These are phyloP conservation scores for Eurytoma californica DNA, from an alignment of 2,888 invertebrate species.

Conservation along the genomic window DNA sequence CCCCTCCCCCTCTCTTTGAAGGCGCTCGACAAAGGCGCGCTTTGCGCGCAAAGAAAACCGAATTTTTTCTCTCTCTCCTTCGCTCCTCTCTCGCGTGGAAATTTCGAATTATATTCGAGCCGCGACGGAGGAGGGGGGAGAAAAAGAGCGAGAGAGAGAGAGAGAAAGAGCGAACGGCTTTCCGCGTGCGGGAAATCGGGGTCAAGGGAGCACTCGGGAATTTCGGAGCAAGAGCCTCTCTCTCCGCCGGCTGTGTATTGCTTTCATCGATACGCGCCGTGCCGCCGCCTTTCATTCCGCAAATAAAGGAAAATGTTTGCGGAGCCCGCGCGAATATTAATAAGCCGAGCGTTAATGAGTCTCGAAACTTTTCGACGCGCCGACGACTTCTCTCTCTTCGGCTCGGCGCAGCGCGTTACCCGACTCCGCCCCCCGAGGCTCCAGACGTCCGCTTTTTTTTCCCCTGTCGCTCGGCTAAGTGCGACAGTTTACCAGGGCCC, in stretches of 20 bases:
- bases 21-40: conserved; percentile 23
- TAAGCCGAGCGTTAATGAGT: not conserved
- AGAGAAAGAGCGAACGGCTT: conserved; percentile 4
- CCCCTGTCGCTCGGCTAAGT: not conserved
- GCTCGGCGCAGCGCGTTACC: no score
- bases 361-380: no score
- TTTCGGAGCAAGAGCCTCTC: conserved; percentile 19
- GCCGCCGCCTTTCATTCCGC: not conserved
- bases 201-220: conserved; percentile 45
- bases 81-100: not conserved
- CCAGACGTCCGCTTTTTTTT: not conserved
- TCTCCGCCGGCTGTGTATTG: conserved; percentile 13
- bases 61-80: conserved; percentile 10
- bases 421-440: no score
- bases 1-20: conserved; percentile 6
- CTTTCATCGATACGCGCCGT: conserved; percentile 30
- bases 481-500: not conserved
- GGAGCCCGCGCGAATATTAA: not conserved
- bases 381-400: no score
- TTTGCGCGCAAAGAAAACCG: conserved; percentile 16
- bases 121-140: not conserved
- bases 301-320: conserved; percentile 23
- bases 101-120: conserved; percentile 27
- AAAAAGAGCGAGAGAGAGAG: not conserved
- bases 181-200: conserved; percentile 30